Percentiles rank a stretch among this genome's conserved stretches.
phyloP scores from a whole-genome alignment of 2,113 vertebrate species.

The Amblyopsis rosae region DNA sequence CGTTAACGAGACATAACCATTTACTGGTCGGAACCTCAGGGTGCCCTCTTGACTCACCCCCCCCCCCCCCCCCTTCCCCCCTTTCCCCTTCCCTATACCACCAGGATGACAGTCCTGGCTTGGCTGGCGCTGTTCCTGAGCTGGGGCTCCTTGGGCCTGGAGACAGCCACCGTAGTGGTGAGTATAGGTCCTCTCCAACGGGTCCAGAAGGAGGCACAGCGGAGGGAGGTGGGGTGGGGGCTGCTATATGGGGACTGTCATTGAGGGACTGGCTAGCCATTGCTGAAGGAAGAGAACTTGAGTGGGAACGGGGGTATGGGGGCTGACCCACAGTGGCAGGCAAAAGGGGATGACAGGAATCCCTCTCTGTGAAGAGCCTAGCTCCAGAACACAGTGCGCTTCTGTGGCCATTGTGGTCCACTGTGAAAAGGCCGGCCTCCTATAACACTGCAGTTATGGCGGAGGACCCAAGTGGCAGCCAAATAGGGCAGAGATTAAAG shows the following conservation, averaged over 20 bases:
- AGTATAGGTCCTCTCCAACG: slow-evolving; percentile 61
- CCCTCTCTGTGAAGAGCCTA: slow-evolving; percentile 13
- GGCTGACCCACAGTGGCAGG: slow-evolving; percentile 24
- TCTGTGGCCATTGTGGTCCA: slow-evolving; percentile 57
- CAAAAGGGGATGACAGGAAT: slow-evolving; percentile 19
- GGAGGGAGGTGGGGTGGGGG: slow-evolving; percentile 1
- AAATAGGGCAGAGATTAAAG: slow-evolving; percentile 75
- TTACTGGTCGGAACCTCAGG: slow-evolving; percentile 19
- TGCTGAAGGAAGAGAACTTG: slow-evolving; percentile 34
- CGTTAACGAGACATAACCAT: neutral
- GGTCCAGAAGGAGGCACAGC: neutral
- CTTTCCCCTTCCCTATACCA: neutral
- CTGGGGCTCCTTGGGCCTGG: slow-evolving; percentile 89
- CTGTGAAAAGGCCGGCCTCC: slow-evolving; percentile 65
- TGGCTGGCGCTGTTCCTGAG: slow-evolving; percentile 88
- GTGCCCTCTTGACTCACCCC: slow-evolving; percentile 26
- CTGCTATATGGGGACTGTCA: slow-evolving; percentile 24
- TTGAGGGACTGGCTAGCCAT: slow-evolving; percentile 20
- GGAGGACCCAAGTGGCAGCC: slow-evolving; percentile 61
- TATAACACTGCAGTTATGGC: slow-evolving; percentile 69
- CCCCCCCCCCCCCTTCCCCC: neutral
- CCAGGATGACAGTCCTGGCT: slow-evolving; percentile 87
- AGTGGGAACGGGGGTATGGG: slow-evolving; percentile 1
- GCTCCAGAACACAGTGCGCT: slow-evolving; percentile 35
- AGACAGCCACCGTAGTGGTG: slow-evolving; percentile 88